Base-by-base conservation (phyloP, 2,113 vertebrate genomes). In the Pelecanus crispus region DNA sequence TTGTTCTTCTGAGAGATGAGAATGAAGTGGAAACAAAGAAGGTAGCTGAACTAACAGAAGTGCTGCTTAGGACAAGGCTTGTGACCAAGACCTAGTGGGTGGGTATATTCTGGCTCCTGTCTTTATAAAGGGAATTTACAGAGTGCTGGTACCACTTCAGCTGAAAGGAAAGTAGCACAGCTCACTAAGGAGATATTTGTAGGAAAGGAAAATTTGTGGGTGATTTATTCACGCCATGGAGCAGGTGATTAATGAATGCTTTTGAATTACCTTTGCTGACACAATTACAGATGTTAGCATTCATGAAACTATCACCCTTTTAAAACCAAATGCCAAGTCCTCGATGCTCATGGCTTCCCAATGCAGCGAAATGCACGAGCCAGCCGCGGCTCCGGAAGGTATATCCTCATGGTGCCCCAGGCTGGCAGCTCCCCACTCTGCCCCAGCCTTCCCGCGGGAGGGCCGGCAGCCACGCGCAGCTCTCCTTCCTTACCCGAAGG, bases 21-120 rank as follows among this genome's bases (percentile, higher is more conserved):
- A 74, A 74, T 66, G 75, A 86, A 90, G 52, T 68, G 36, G 45
- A 88, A 95, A 78, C 55, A 95, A 88, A 72, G 38, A 15, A 72
- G 62, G 58, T 26, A 63, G 42, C 75, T 92, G 77, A 84, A 44
- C 50, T 88, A 44, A 80, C 42, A 61, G 28, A 77, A 91, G 55
- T 58, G 45, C n/a, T 83, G 47, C 20, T 80, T 45, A 36, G 58
- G 26, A 63, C 38, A 58, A 65, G 59, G 47, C 0, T 0, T 31
- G 29, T 62, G 67, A 63, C 36, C 7, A 3, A 89, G 47, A 49
- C 44, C 50, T 65, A 11, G 34, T 32, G 31, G 1, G 4, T 70
- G 67, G 56, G 49, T 45, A 7, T 68, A 10, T 70, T 86, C 58
- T 77, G 70, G 26, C 74, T 81, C 32, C n/a, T 42, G 6, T 47